These are phyloP conservation scores for Drosophila sp. DNA, from an alignment of 1,140 invertebrate species.

Conservation along the genomic window DNA sequence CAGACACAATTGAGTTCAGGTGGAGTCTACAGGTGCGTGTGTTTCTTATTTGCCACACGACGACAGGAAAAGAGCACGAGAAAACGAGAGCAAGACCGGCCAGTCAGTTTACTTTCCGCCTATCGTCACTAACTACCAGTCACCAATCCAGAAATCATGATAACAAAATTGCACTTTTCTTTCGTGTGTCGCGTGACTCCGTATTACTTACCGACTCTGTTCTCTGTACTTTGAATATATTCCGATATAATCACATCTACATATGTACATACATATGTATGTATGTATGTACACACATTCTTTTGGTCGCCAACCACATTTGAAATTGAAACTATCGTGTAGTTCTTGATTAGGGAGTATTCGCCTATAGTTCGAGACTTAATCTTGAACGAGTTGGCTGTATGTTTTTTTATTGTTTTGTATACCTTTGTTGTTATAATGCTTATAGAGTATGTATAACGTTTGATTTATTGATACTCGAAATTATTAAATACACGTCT, in stretches of 20 bases:
- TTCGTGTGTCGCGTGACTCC: conserved; percentile 52
- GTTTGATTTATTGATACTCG: no score
- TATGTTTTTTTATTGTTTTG: no score
- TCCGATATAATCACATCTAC: conserved; percentile 23
- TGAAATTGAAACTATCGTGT: conserved; percentile 19
- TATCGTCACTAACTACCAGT: neutral
- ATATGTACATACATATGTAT: conserved; percentile 9
- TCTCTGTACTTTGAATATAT: conserved; percentile 47
- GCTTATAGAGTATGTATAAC: no score
- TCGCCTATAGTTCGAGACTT: no score
- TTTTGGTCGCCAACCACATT: neutral
- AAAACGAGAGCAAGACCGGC: neutral
- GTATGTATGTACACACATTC: conserved; percentile 11
- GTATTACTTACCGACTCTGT: conserved; percentile 28
- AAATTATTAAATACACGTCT: no score
- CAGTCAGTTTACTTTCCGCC: neutral
- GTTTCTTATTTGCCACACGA: conserved; percentile 42
- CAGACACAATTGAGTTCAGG: neutral
- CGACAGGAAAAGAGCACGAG: neutral
- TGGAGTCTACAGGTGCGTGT: conserved; percentile 34
- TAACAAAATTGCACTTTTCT: conserved; percentile 24
- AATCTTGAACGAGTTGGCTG: no score
- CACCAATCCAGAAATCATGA: neutral
- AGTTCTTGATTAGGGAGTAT: neutral
- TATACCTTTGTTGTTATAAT: no score